Conservation (phyloP, 2,113 vertebrate genomes). For the Vulpes vulpes region DNA sequence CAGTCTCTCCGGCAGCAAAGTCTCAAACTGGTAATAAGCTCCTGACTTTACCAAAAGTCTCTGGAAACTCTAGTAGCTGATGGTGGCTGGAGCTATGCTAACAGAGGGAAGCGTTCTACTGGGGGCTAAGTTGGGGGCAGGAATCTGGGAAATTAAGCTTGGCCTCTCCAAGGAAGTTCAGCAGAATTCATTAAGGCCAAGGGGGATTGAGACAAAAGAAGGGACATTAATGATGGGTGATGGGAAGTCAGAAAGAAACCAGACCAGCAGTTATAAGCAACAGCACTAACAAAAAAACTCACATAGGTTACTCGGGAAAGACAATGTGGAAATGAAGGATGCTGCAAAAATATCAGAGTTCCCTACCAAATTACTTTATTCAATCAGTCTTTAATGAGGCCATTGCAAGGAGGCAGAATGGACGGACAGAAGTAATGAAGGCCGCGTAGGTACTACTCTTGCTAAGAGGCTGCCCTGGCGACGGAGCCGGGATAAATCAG, state of each 20-base stretch:
- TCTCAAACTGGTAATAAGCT: not conserved
- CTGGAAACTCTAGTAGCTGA: constrained; percentile 6
- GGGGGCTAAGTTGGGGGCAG: not conserved
- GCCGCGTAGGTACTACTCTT: not conserved
- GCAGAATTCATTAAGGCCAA: constrained; percentile 36
- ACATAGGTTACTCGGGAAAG: not conserved
- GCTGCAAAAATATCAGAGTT: constrained; percentile 27
- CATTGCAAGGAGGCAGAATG: not conserved
- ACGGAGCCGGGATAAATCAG: constrained; percentile 16
- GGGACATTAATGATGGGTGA: not conserved
- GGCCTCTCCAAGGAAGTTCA: constrained; percentile 29
- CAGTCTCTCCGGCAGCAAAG: not conserved
- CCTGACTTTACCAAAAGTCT: constrained; percentile 30
- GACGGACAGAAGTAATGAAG: not conserved
- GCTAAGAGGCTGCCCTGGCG: constrained; percentile 51
- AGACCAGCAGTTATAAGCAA: not conserved
- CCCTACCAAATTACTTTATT: constrained; percentile 58
- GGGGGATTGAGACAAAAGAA: not conserved
- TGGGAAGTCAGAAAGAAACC: constrained; percentile 23
- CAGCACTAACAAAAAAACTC: not conserved
- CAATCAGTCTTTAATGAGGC: constrained; percentile 65
- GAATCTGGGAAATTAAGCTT: constrained; percentile 55
- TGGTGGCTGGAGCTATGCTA: not conserved
- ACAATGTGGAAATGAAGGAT: constrained; percentile 20
- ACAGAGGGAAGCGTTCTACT: not conserved